Evolutionary conservation across 1,140 invertebrate genomes (phyloP).

Genomic region (Nomia melanderi): DNA sequence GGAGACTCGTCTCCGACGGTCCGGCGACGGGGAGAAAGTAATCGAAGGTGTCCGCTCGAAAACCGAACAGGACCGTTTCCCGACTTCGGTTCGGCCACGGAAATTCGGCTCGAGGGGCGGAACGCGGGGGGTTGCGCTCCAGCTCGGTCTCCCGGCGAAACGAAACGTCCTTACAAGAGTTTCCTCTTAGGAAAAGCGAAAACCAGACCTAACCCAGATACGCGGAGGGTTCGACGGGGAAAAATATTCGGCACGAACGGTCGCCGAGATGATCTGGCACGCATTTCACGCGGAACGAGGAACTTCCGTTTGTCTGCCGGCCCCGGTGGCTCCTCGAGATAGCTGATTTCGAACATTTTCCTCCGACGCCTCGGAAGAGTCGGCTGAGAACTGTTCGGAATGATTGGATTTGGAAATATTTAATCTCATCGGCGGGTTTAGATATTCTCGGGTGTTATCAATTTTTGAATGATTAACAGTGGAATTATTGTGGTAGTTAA

Average conservation of each 20-base stretch:
- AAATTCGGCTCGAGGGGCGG: slow-evolving; percentile 7
- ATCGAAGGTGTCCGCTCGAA: slow-evolving; percentile 5
- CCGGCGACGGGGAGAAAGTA: background rate
- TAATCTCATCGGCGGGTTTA: no score
- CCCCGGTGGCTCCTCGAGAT: no score
- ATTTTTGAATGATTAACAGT: no score
- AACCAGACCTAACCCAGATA: slow-evolving; percentile 25
- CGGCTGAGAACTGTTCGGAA: no score
- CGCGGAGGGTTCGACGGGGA: slow-evolving; percentile 29
- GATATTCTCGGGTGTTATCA: no score
- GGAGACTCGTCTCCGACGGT: background rate
- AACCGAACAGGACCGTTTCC: slow-evolving; percentile 27
- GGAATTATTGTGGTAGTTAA: no score
- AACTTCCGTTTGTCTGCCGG: background rate
- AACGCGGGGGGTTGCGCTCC: background rate
- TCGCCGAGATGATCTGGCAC: background rate
- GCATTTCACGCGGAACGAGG: background rate
- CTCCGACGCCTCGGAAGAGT: no score
- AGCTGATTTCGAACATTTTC: no score
- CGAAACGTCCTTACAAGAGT: slow-evolving; percentile 67
- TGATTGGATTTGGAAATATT: no score
- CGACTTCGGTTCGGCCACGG: slow-evolving; percentile 10
- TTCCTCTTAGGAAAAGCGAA: slow-evolving; percentile 63
- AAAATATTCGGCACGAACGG: slow-evolving; percentile 12
- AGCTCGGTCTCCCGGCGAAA: slow-evolving; percentile 51